Base-by-base conservation (phyloP, 2,797 vertebrate species). In the Chaetophractus vellerosus region DNA sequence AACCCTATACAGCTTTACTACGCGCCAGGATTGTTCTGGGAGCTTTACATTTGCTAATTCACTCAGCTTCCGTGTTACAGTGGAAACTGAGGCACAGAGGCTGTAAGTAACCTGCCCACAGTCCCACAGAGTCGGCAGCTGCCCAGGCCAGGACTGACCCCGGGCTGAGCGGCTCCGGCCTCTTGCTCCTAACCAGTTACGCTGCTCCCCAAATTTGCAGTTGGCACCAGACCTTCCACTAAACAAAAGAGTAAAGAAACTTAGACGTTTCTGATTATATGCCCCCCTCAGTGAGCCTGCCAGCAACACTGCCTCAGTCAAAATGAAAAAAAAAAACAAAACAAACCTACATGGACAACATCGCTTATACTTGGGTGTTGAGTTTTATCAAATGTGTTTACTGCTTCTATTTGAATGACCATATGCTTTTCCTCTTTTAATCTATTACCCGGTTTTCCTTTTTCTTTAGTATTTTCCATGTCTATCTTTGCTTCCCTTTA, bases 311-410 rank as follows among this genome's bases (percentile, higher is more conserved):
- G 61, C 36, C 59, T 74, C 45, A 36, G 69, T 52, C 28, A 89
- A 85, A 74, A 57, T 24, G n/a, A 69, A 71, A 57, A 90, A 64
- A 38, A 38, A 38, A 38, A 38, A 38, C n/a, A 57, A 90, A 78
- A 61, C 24, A 26, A 72, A 31, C 15, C 5, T 92, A 86, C 83
- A 19, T 11, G 21, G 45, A 95, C 82, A 78, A 93, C 84, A 91
- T 48, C 52, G 83, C 18, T 69, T 61, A 69, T 0, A 61, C 21
- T 26, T 38, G 8, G 24, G 6, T 66, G 33, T 0, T 82, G 50
- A 71, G 68, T 92, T 69, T 66, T 33, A 52, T 33, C 63, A 93
- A 55, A 81, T 69, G 26, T 16, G 31, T 78, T 90, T 59, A 76
- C 0, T 88, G 26, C 1, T 28, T 68, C 10, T 72, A 71, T 48